phyloP scores from a whole-genome alignment of 2,797 vertebrate species.

The Parauchenoglanis ngamensis region DNA sequence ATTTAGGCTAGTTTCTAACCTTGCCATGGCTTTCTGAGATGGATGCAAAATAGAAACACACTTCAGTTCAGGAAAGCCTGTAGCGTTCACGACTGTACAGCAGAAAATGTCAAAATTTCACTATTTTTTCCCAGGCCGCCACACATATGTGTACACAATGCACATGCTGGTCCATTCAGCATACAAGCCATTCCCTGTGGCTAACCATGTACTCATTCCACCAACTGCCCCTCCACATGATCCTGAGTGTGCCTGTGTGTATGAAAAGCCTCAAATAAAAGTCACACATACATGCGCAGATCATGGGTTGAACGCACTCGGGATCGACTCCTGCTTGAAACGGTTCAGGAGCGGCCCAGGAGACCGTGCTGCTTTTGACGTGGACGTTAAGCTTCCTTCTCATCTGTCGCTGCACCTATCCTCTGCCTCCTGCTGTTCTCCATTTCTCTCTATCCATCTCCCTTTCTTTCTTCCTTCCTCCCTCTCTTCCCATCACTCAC shows the following conservation, averaged over 20 bases:
- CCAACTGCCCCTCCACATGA: conserved; percentile 31
- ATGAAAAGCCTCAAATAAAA: not conserved
- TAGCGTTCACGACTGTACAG: not conserved
- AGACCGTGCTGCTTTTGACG: conserved; percentile 48
- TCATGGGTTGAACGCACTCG: not conserved
- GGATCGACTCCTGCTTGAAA: not conserved
- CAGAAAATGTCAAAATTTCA: not conserved
- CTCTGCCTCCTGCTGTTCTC: conserved; percentile 41
- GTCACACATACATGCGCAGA: not conserved
- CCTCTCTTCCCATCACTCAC: conserved; percentile 30
- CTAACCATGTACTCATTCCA: conserved; percentile 53
- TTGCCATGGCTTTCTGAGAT: not conserved
- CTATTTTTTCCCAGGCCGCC: not conserved
- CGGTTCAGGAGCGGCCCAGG: conserved; percentile 22
- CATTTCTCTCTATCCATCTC: conserved; percentile 28
- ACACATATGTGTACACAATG: not conserved
- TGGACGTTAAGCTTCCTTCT: conserved; percentile 42
- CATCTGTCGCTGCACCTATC: conserved; percentile 51
- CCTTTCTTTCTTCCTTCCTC: not conserved
- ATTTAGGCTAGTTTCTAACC: conserved; percentile 1
- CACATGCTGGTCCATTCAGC: conserved; percentile 46
- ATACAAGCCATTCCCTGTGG: conserved; percentile 64
- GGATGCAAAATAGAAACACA: conserved; percentile 56
- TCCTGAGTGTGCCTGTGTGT: not conserved
- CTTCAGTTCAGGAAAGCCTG: not conserved